A percentile compares a stretch with the other conserved stretches of the same genome.
Conservation (phyloP, 2,888 invertebrate genomes). For the Hemistola chrysoprasaria region DNA sequence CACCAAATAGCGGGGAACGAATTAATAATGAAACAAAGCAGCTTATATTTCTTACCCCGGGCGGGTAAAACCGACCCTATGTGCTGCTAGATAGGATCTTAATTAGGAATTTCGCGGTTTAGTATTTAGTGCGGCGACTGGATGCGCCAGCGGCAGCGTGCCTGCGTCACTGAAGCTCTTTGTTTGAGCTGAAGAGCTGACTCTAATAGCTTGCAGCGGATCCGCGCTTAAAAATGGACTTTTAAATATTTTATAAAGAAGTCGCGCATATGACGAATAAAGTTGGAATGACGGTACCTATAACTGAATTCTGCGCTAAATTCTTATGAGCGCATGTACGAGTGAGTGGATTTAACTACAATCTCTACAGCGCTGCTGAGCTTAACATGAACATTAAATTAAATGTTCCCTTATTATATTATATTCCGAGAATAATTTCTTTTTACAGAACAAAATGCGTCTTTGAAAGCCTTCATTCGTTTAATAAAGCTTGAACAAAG, state of each 20-base stretch:
- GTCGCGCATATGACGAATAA: conserved; percentile 48
- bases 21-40: conserved; percentile 73
- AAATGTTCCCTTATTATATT: conserved; percentile 5
- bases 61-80: conserved; percentile 62
- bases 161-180: conserved; percentile 72
- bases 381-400: conserved; percentile 22
- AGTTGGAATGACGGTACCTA: conserved; percentile 26
- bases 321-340: conserved; percentile 26
- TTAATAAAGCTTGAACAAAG: conserved; percentile 12
- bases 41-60: conserved; percentile 51
- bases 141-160: conserved; percentile 63
- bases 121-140: conserved; percentile 56
- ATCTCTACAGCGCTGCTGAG: conserved; percentile 19
- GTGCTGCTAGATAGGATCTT: conserved; percentile 64
- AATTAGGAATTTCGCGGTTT: conserved; percentile 57
- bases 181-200: conserved; percentile 79
- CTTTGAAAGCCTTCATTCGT: conserved; percentile 14
- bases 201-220: conserved; percentile 80
- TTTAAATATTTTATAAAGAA: conserved; percentile 77
- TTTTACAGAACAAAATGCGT: conserved; percentile 21
- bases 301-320: no score
- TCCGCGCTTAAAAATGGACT: conserved; percentile 76
- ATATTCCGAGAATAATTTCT: conserved; percentile 10
- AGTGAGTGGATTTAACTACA: no score
- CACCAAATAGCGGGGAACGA: conserved; percentile 76